phyloP scores from a whole-genome alignment of 2,797 vertebrate species.

The Buceros bicornis region DNA sequence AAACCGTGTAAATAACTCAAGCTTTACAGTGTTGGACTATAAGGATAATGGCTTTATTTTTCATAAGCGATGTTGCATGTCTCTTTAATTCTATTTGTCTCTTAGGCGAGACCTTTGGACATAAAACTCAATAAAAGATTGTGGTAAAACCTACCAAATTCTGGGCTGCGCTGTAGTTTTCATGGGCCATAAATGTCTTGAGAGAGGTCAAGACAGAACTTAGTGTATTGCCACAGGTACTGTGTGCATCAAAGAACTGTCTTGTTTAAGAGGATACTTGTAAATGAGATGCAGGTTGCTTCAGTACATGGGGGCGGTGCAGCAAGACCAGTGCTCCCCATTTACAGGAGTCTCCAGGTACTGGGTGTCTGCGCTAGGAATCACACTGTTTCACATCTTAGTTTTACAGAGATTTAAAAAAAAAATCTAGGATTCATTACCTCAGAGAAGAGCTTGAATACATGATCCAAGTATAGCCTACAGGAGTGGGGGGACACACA shows the following conservation, averaged over 20 bases:
- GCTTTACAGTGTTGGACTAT: conserved; percentile 43
- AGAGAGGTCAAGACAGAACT: not conserved
- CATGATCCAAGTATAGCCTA: not conserved
- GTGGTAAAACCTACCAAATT: not conserved
- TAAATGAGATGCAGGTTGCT: not conserved
- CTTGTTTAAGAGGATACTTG: not conserved
- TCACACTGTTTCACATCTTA: not conserved
- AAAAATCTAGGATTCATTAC: not conserved
- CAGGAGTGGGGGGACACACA: not conserved
- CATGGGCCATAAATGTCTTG: not conserved
- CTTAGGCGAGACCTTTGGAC: conserved; percentile 57
- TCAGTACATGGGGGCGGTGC: not conserved
- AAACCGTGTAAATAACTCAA: conserved; percentile 55
- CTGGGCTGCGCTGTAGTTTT: not conserved
- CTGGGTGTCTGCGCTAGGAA: not conserved
- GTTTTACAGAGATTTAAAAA: not conserved
- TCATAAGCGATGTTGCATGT: conserved; percentile 68
- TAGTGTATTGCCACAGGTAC: not conserved
- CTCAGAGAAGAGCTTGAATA: not conserved
- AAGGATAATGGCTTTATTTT: conserved; percentile 56
- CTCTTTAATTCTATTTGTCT: conserved; percentile 54
- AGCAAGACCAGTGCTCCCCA: not conserved
- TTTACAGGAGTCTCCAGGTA: not conserved
- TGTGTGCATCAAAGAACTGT: not conserved
- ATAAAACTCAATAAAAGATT: conserved; percentile 68